Base-by-base conservation (phyloP, 2,797 vertebrate genomes). In the Liparis tanakae region DNA sequence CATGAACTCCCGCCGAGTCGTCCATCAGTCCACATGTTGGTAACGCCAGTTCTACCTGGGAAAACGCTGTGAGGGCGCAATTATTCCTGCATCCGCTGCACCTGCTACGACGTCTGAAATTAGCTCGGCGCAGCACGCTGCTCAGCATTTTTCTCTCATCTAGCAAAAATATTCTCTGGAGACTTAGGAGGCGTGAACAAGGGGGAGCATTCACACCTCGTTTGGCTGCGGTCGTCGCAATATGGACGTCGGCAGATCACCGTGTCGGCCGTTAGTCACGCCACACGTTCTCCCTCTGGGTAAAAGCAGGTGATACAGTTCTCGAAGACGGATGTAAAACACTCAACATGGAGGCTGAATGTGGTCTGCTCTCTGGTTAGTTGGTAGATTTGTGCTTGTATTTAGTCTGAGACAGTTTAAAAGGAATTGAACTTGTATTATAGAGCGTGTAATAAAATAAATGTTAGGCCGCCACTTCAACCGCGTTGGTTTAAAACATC, bases 401-500 rank as follows among this genome's bases (percentile, higher is more conserved):
- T 50, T 50, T 50, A 9, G 6, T 48, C 69, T 62, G 33, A 64
- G 44, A 66, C 51, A 67, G 22, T 71, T 65, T 62, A 37, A 59
- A 65, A 75, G 48, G 18, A 39, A 62, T 54, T 44, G 56, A 57
- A 71, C 43, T 30, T 65, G 5, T 55, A 54, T 44, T 18, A 54
- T 46, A 79, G 59, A 39, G 33, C 15, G 36, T 59, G 34, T 50
- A 15, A 50, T 59, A 58, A 77, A 67, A 41, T 33, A 50, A 69
- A 61, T n/a, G 43, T 18, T 70, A 67, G 41, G 43, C 64, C 12
- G 12, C 43, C 20, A 33, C 37, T 56, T 69, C 13, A 58, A 17
- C 46, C 37, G 68, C 60, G 70, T 59, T 72, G 48, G 68, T 70
- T 75, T 76, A 37, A 71, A 56, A 79, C 78, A 74, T 81, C 60